These are phyloP conservation scores for Tupiocoris notatus DNA, from an alignment of 2,888 invertebrate genomes.

Conservation along the genomic window DNA sequence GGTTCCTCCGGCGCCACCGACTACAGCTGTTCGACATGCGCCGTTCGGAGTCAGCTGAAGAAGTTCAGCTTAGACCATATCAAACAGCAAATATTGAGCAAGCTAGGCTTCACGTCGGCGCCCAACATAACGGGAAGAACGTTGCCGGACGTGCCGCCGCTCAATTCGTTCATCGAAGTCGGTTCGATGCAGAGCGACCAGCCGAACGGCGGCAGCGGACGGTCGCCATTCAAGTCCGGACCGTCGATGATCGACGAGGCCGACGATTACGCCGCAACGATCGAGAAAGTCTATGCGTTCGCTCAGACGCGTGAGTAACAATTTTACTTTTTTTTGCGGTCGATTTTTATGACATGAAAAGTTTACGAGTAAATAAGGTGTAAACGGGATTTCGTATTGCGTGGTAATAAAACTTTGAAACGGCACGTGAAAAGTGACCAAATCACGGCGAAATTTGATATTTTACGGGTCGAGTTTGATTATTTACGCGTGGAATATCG, in stretches of 20 bases:
- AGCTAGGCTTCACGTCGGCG: constrained; percentile 60
- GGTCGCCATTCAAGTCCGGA: constrained; percentile 44
- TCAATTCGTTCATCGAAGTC: constrained; percentile 44
- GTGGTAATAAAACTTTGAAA: too few species aligned
- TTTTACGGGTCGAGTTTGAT: too few species aligned
- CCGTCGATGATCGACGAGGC: constrained; percentile 56
- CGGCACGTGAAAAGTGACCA: too few species aligned
- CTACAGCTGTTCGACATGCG: constrained; percentile 58
- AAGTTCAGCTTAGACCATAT: constrained; percentile 61
- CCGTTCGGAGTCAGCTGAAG: constrained; percentile 60
- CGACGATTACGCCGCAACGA: constrained; percentile 67
- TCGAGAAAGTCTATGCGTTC: constrained; percentile 68
- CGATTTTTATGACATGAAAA: too few species aligned
- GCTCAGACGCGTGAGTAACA: constrained; percentile 56
- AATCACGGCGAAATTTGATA: too few species aligned
- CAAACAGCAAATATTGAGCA: constrained; percentile 62
- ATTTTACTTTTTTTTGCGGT: too few species aligned
- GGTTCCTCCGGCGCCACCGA: constrained; percentile 35
- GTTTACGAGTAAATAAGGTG: too few species aligned
- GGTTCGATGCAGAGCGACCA: constrained; percentile 56
- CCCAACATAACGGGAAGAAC: constrained; percentile 63
- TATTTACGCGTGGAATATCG: too few species aligned
- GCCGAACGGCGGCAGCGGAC: constrained; percentile 49
- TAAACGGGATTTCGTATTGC: too few species aligned
- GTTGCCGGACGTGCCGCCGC: constrained; percentile 55